phyloP scores from a whole-genome alignment of 2,113 vertebrate genomes.

The Syrrhaptes paradoxus region DNA sequence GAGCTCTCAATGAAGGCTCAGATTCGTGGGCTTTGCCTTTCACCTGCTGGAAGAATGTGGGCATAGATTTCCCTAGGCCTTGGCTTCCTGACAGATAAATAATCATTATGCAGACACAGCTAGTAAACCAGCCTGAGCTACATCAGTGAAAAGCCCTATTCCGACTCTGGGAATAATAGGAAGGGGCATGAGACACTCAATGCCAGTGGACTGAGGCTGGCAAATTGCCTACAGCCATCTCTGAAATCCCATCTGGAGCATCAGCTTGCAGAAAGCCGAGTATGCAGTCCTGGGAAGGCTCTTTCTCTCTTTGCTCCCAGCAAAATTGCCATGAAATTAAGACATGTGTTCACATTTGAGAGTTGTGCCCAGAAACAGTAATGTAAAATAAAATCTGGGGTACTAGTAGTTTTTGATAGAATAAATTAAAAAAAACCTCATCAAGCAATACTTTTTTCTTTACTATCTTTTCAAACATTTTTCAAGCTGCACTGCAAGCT shows the following conservation, averaged over 20 bases:
- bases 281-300: background rate
- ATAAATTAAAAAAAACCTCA: background rate
- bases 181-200: background rate
- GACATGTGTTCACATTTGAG: background rate
- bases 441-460: background rate
- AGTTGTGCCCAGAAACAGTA: background rate
- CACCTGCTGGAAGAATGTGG: slow-evolving; percentile 34
- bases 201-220: background rate
- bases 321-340: background rate
- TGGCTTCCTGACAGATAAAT: slow-evolving; percentile 15
- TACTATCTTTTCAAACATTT: background rate
- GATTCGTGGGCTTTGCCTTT: background rate
- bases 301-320: background rate
- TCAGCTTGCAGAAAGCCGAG: slow-evolving; percentile 21
- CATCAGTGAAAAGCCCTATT: slow-evolving; percentile 19
- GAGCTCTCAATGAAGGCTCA: background rate
- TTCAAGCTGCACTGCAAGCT: background rate
- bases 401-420: background rate
- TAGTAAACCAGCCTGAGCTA: background rate
- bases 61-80: background rate
- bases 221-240: background rate
- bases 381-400: background rate
- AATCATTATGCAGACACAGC: slow-evolving; percentile 17
- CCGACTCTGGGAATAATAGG: background rate
- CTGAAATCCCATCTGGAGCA: slow-evolving; percentile 32